A percentile compares a stretch with the other conserved stretches of the same genome.
Conservation (phyloP, 1,140 invertebrate genomes). For the Dryas iulia region DNA sequence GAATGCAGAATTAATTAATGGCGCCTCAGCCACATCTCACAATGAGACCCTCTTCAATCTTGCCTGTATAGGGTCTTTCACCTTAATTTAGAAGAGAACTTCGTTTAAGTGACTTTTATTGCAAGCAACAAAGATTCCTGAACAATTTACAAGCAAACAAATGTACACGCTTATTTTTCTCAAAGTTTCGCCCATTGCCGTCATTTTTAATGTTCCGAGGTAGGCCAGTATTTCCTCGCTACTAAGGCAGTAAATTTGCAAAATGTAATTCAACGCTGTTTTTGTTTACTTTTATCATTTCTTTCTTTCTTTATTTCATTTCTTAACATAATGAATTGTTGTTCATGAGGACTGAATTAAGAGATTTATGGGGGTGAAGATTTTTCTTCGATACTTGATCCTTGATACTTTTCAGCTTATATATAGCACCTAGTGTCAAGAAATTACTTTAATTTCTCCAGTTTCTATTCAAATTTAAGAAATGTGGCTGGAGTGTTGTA, state of each 20-base stretch:
- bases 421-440: too few species aligned
- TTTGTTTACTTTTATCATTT: slow-evolving; percentile 5
- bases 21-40: slow-evolving; percentile 46
- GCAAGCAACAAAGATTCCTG: slow-evolving; percentile 37
- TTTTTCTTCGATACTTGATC: not conserved
- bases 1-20: slow-evolving; percentile 51
- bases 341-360: not conserved
- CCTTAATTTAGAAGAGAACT: slow-evolving; percentile 50
- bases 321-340: not conserved
- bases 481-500: too few species aligned
- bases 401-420: too few species aligned
- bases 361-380: not conserved
- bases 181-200: slow-evolving; percentile 11
- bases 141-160: slow-evolving; percentile 40
- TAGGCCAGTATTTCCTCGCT: slow-evolving; percentile 8
- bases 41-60: slow-evolving; percentile 52
- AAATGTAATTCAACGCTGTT: slow-evolving; percentile 6
- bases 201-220: slow-evolving; percentile 22
- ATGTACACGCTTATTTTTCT: slow-evolving; percentile 29
- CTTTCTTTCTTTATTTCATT: not conserved
- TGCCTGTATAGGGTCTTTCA: slow-evolving; percentile 36
- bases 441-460: too few species aligned
- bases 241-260: slow-evolving; percentile 5
- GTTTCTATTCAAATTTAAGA: too few species aligned
- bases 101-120: slow-evolving; percentile 52